Percentiles rank a stretch among this genome's conserved stretches.
Evolutionary conservation across 2,888 invertebrate species (phyloP).

Genomic region (Clistopyga incitator): DNA sequence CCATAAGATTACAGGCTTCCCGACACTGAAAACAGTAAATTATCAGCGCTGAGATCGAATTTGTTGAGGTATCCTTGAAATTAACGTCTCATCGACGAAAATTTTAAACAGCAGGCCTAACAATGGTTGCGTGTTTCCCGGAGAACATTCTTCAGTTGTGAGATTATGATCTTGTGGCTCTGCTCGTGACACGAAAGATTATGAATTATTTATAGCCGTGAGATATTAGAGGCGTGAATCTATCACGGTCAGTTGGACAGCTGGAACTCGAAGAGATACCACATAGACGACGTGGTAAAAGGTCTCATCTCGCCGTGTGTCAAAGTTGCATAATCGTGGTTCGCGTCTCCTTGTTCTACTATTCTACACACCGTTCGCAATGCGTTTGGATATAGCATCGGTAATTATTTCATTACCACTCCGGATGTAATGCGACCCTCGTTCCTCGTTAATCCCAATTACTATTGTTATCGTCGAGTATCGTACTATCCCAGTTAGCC

Average conservation of each 20-base stretch:
- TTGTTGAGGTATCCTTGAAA: too few species aligned
- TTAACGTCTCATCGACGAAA: too few species aligned
- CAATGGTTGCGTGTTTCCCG: not conserved
- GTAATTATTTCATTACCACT: constrained; percentile 79
- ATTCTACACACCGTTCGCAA: not conserved
- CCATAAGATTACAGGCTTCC: too few species aligned
- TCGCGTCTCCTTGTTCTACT: constrained; percentile 43
- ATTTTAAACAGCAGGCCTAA: not conserved
- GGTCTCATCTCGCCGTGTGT: constrained; percentile 2
- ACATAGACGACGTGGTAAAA: constrained; percentile 35
- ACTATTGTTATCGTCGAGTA: constrained; percentile 70
- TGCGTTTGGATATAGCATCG: constrained; percentile 69
- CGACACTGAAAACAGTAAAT: too few species aligned
- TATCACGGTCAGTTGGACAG: constrained; percentile 62
- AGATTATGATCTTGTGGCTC: not conserved
- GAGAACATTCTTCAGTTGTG: not conserved
- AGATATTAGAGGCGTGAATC: constrained; percentile 56
- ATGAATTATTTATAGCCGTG: constrained; percentile 57
- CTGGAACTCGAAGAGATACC: constrained; percentile 44
- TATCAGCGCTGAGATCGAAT: too few species aligned
- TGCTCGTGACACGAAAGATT: constrained; percentile 36
- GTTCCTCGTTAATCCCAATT: constrained; percentile 77
- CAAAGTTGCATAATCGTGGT: constrained; percentile 59
- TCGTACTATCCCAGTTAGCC: constrained; percentile 57
- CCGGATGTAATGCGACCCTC: constrained; percentile 75